Percentiles rank a stretch among this genome's conserved stretches.
phyloP scores from a whole-genome alignment of 2,113 vertebrate species.

The Megaceryle torquata region DNA sequence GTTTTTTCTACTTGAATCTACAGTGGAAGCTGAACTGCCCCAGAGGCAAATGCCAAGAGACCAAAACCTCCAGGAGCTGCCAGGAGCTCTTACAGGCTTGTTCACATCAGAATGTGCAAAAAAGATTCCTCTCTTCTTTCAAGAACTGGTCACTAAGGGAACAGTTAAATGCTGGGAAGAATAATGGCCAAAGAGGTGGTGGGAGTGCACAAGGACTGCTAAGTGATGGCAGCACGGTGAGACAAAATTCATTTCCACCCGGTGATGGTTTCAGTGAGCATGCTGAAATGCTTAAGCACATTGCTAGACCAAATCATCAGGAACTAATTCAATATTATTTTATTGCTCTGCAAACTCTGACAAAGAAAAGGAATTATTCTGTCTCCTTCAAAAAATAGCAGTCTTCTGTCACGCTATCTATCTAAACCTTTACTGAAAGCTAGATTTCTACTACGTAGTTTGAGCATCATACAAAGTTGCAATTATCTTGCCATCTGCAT shows the following conservation, averaged over 20 bases:
- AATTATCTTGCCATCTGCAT: slow-evolving; percentile 47
- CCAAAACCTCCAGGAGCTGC: neutral
- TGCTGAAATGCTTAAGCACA: neutral
- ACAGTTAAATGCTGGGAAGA: neutral
- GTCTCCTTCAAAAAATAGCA: neutral
- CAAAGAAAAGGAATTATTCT: slow-evolving; percentile 4
- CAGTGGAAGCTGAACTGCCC: neutral
- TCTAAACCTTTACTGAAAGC: neutral
- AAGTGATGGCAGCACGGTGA: neutral
- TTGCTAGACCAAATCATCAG: slow-evolving; percentile 21
- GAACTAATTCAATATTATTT: slow-evolving; percentile 32
- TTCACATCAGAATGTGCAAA: accelerated
- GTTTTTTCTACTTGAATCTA: neutral
- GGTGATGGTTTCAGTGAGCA: neutral
- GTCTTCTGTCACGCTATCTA: neutral
- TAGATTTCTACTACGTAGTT: slow-evolving; percentile 10
- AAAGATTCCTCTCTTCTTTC: neutral
- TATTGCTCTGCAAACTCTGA: slow-evolving; percentile 28
- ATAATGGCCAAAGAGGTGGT: neutral
- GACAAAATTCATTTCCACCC: neutral
- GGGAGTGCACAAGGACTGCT: neutral
- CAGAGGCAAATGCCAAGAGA: neutral
- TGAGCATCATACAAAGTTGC: neutral
- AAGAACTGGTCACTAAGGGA: neutral
- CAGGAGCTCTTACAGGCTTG: neutral